These are phyloP conservation scores for Lucinisca nassula DNA, from an alignment of 2,888 invertebrate species.

Conservation along the genomic window DNA sequence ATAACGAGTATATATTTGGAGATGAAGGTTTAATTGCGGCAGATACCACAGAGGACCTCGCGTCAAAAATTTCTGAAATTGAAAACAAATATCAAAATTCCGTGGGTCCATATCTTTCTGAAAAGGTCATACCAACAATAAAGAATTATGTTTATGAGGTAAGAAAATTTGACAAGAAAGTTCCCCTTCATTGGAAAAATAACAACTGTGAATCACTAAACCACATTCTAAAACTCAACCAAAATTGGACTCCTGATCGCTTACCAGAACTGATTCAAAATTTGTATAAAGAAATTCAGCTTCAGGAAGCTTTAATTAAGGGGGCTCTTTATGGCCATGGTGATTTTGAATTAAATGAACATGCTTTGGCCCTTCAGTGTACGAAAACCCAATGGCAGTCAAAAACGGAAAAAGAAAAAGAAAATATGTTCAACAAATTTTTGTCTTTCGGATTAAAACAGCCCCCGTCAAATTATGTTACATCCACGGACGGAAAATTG, in stretches of 20 bases:
- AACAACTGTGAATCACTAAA: conserved; percentile 49
- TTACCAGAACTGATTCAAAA: conserved; percentile 38
- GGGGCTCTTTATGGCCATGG: conserved; percentile 41
- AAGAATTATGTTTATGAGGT: conserved; percentile 15
- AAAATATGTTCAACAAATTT: conserved; percentile 4
- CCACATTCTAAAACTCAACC: conserved; percentile 43
- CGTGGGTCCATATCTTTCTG: conserved; percentile 15
- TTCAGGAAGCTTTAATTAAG: conserved; percentile 31
- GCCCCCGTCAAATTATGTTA: neutral
- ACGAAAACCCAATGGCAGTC: neutral
- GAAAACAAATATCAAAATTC: neutral
- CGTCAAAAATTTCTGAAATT: conserved; percentile 13
- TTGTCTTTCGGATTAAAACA: neutral
- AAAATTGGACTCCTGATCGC: conserved; percentile 40
- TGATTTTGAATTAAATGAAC: conserved; percentile 5
- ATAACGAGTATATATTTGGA: no score
- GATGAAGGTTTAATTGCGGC: neutral
- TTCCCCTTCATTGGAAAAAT: conserved; percentile 40
- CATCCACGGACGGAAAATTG: neutral
- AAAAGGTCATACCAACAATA: conserved; percentile 35
- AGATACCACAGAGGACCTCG: conserved; percentile 26
- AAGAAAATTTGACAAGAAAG: neutral
- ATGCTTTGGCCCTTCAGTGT: neutral
- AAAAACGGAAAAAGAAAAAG: conserved; percentile 21
- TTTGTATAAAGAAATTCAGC: conserved; percentile 25